These are phyloP conservation scores for Drosophila lacicola DNA, from an alignment of 2,888 invertebrate species.

Conservation along the genomic window DNA sequence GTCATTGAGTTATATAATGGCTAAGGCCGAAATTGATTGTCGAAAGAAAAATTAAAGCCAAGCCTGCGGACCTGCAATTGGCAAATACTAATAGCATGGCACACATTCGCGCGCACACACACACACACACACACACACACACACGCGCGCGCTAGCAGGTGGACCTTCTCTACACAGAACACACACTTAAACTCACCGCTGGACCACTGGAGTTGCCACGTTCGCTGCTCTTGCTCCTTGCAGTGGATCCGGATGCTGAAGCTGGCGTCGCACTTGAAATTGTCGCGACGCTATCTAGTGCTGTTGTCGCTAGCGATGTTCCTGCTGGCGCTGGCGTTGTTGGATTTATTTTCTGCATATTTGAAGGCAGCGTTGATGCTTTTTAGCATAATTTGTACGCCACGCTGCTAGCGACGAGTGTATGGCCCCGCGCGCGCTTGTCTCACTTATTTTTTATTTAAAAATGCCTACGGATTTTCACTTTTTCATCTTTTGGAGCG, in stretches of 20 bases:
- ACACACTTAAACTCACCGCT: constrained; percentile 40
- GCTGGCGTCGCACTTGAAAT: constrained; percentile 15
- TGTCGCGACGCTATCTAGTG: constrained; percentile 37
- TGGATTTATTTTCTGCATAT: constrained; percentile 51
- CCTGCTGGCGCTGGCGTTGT: constrained; percentile 27
- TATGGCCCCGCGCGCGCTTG: constrained; percentile 55
- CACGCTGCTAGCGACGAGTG: constrained; percentile 53
- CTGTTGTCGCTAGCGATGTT: constrained; percentile 12
- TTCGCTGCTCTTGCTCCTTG: constrained; percentile 26
- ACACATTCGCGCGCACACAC: not conserved
- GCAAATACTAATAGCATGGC: constrained; percentile 11
- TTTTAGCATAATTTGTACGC: constrained; percentile 73
- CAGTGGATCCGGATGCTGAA: constrained; percentile 20
- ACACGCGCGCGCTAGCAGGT: not conserved
- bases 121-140: constrained; percentile 9
- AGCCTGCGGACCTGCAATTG: not conserved
- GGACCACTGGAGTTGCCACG: constrained; percentile 31
- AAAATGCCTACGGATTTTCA: constrained; percentile 41
- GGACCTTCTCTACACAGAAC: not conserved
- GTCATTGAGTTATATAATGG: constrained; percentile 66
- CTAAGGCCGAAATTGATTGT: constrained; percentile 27
- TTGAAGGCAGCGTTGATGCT: constrained; percentile 62
- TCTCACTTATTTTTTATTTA: constrained; percentile 26
- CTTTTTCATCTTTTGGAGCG: constrained; percentile 29
- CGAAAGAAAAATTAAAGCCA: constrained; percentile 3